Evolutionary conservation across 2,797 vertebrate genomes (phyloP).

Genomic region (Acanthurus tractus): DNA sequence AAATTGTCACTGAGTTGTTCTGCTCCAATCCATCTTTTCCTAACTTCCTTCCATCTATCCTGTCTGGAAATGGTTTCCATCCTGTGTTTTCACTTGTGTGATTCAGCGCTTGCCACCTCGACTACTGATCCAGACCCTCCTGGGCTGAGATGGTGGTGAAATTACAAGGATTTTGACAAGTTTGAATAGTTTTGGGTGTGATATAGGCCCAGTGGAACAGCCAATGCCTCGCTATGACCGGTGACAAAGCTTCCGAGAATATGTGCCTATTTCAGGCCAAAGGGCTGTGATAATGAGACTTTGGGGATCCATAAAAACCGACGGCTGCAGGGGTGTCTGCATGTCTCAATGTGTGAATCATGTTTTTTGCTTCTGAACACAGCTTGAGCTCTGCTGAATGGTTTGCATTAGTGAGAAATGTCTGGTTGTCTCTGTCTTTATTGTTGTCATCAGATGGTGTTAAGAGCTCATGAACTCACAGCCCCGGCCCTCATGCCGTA

Average conservation of each 20-base stretch:
- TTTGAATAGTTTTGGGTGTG: slow-evolving; percentile 52
- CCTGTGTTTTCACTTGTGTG: slow-evolving; percentile 15
- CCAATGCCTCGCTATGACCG: slow-evolving; percentile 36
- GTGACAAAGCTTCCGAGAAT: slow-evolving; percentile 55
- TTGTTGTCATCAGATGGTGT: slow-evolving; percentile 40
- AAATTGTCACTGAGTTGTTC: slow-evolving; percentile 27
- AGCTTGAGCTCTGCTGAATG: slow-evolving; percentile 50
- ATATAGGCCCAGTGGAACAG: slow-evolving; percentile 27
- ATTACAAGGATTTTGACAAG: slow-evolving; percentile 39
- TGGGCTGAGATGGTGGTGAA: slow-evolving; percentile 27
- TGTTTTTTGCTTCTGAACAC: slow-evolving; percentile 73
- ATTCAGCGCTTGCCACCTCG: slow-evolving; percentile 9
- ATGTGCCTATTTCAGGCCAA: slow-evolving; percentile 50
- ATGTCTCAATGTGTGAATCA: slow-evolving; percentile 77
- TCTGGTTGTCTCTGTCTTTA: slow-evolving; percentile 48
- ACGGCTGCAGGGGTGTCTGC: slow-evolving; percentile 64
- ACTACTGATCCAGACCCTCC: slow-evolving; percentile 10
- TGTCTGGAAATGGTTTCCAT: slow-evolving; percentile 27
- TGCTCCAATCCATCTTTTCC: slow-evolving; percentile 32
- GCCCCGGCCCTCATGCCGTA: background rate
- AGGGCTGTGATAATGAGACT: slow-evolving; percentile 70
- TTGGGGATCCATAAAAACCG: slow-evolving; percentile 78
- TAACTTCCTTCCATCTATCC: slow-evolving; percentile 39
- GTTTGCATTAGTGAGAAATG: slow-evolving; percentile 56
- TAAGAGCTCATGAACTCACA: slow-evolving; percentile 27